phyloP scores from a whole-genome alignment of 2,888 invertebrate species.

The Agrochola lychnidis region DNA sequence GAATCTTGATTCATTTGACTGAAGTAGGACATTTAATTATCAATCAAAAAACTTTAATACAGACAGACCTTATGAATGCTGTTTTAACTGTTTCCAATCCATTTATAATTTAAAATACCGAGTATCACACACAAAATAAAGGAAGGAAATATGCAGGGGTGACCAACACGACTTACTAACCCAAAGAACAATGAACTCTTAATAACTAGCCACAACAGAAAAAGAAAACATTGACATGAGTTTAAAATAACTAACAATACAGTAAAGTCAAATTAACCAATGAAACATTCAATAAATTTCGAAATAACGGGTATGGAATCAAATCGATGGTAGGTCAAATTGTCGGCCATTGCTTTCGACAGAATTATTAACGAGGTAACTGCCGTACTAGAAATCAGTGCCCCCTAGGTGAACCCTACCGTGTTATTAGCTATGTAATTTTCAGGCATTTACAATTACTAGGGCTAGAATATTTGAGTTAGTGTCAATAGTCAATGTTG shows the following conservation, averaged over 20 bases:
- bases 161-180: neutral
- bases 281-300: conserved; percentile 26
- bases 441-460: conserved; percentile 14
- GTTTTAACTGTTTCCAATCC: neutral
- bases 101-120: neutral
- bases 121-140: neutral
- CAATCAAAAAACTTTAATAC: neutral
- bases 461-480: conserved; percentile 17
- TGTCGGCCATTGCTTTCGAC: conserved; percentile 2
- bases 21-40: neutral
- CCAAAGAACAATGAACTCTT: conserved; percentile 8
- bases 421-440: conserved; percentile 42
- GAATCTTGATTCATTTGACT: neutral
- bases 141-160: neutral
- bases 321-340: conserved; percentile 30
- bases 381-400: conserved; percentile 36
- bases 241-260: conserved; percentile 1
- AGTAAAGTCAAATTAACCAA: neutral
- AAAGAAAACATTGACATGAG: neutral
- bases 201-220: neutral
- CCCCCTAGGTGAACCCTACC: neutral
- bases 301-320: conserved; percentile 35
- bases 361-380: conserved; percentile 50
- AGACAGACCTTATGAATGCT: neutral
- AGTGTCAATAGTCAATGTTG: conserved; percentile 9